phyloP scores from a whole-genome alignment of 2,888 invertebrate genomes.

The Synanthedon andrenaeformis region DNA sequence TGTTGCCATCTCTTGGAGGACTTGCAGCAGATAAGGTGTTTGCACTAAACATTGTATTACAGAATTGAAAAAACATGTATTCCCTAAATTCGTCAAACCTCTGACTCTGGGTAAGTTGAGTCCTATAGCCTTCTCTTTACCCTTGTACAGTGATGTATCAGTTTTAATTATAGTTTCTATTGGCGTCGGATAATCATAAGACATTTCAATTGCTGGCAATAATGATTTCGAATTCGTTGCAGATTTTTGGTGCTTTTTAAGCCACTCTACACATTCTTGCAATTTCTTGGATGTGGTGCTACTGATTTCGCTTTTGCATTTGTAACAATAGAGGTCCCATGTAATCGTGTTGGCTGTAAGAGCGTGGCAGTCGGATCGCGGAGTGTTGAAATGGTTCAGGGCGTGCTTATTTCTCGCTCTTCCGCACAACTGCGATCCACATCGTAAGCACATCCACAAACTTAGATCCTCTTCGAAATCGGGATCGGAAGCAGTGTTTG shows the following conservation, averaged over 20 bases:
- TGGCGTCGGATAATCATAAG: slow-evolving; percentile 22
- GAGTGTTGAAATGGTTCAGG: slow-evolving; percentile 78
- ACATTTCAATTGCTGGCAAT: slow-evolving; percentile 41
- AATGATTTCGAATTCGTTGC: slow-evolving; percentile 34
- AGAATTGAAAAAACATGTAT: slow-evolving; percentile 98
- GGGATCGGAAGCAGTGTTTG: slow-evolving; percentile 48
- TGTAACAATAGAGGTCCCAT: slow-evolving; percentile 84
- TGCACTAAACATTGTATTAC: slow-evolving; percentile 93
- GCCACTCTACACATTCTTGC: slow-evolving; percentile 79
- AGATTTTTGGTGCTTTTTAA: slow-evolving; percentile 72
- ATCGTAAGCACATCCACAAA: slow-evolving; percentile 85
- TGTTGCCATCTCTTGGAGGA: slow-evolving; percentile 76
- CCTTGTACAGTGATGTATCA: slow-evolving; percentile 29
- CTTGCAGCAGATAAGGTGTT: slow-evolving; percentile 81
- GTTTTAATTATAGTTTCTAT: slow-evolving; percentile 29
- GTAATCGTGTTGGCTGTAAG: slow-evolving; percentile 78
- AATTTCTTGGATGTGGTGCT: slow-evolving; percentile 74
- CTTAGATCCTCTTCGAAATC: slow-evolving; percentile 63
- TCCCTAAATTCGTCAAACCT: slow-evolving; percentile 92
- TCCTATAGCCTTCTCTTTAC: slow-evolving; percentile 43
- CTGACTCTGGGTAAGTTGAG: slow-evolving; percentile 70
- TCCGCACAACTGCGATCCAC: slow-evolving; percentile 83
- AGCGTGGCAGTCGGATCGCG: slow-evolving; percentile 81
- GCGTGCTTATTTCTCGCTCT: slow-evolving; percentile 77
- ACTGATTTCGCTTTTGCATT: slow-evolving; percentile 78